Evolutionary conservation across 2,888 invertebrate species (phyloP).

Genomic region (Schizotus pectinicornis): DNA sequence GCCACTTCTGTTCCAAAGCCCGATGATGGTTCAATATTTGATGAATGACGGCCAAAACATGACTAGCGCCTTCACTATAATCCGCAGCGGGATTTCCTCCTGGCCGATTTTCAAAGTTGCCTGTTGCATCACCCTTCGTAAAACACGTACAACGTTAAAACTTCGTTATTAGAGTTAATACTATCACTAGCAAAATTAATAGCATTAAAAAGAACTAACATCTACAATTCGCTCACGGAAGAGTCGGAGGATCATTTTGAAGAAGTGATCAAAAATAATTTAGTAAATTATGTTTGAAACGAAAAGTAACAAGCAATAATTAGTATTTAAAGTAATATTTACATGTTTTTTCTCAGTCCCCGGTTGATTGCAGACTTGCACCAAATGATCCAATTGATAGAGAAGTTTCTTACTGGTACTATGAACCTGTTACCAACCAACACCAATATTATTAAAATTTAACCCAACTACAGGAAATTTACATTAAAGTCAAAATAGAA

Average conservation of each 20-base stretch:
- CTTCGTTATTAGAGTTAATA: conserved; percentile 7
- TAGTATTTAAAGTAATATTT: conserved; percentile 55
- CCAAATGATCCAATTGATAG: conserved; percentile 93
- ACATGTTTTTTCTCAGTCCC: conserved; percentile 81
- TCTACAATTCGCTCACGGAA: background rate
- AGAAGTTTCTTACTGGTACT: conserved; percentile 95
- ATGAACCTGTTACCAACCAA: conserved; percentile 75
- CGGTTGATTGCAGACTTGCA: conserved; percentile 95
- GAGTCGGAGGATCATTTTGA: background rate
- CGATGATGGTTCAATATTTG: conserved; percentile 95
- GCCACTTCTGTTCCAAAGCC: conserved; percentile 93
- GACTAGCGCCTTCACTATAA: conserved; percentile 95
- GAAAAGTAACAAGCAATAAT: conserved; percentile 20
- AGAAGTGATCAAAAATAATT: background rate
- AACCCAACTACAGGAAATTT: conserved; percentile 13
- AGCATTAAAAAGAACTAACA: background rate
- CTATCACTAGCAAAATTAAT: background rate
- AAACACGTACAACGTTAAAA: conserved; percentile 14
- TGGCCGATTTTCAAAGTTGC: conserved; percentile 63
- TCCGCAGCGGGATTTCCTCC: conserved; percentile 90
- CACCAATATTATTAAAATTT: conserved; percentile 42
- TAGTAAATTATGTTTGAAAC: conserved; percentile 53
- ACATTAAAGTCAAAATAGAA: conserved; percentile 20
- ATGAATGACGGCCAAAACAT: conserved; percentile 95
- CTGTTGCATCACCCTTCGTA: conserved; percentile 60